Percentiles rank a stretch among this genome's conserved stretches.
phyloP scores from a whole-genome alignment of 2,888 invertebrate species.

The Ditylenchus weischeri region DNA sequence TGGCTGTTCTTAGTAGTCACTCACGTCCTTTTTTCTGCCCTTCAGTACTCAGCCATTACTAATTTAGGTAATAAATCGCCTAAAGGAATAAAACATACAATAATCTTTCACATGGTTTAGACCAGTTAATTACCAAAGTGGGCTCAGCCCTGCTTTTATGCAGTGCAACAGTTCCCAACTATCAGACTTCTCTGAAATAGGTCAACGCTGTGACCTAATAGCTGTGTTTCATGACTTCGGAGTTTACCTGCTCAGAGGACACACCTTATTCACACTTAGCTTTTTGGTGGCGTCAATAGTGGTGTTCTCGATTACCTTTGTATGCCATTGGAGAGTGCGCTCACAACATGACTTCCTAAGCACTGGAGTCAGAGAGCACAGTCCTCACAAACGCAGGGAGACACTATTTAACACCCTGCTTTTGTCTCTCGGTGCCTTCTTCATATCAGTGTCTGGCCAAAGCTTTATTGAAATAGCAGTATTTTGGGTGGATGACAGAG shows the following conservation, averaged over 20 bases:
- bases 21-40: slow-evolving; percentile 53
- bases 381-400: slow-evolving; percentile 52
- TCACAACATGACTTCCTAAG: slow-evolving; percentile 48
- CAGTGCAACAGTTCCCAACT: slow-evolving; percentile 5
- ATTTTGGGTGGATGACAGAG: slow-evolving; percentile 55
- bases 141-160: not conserved
- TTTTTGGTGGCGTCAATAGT: slow-evolving; percentile 50
- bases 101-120: not conserved
- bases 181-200: slow-evolving; percentile 52
- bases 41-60: slow-evolving; percentile 46
- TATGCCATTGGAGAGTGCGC: slow-evolving; percentile 51
- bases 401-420: slow-evolving; percentile 56
- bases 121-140: slow-evolving; percentile 3
- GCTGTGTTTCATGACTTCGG: slow-evolving; percentile 54
- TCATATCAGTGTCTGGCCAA: slow-evolving; percentile 52
- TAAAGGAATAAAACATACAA: too few relatives aligned
- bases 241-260: slow-evolving; percentile 45
- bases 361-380: slow-evolving; percentile 40
- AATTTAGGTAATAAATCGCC: slow-evolving; percentile 26
- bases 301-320: slow-evolving; percentile 51
- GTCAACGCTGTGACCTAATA: slow-evolving; percentile 48
- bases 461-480: slow-evolving; percentile 57
- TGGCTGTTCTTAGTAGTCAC: slow-evolving; percentile 53
- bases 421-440: slow-evolving; percentile 49
- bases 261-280: slow-evolving; percentile 54